Conservation (phyloP, 2,797 vertebrate genomes). For the Eremophila alpestris region DNA sequence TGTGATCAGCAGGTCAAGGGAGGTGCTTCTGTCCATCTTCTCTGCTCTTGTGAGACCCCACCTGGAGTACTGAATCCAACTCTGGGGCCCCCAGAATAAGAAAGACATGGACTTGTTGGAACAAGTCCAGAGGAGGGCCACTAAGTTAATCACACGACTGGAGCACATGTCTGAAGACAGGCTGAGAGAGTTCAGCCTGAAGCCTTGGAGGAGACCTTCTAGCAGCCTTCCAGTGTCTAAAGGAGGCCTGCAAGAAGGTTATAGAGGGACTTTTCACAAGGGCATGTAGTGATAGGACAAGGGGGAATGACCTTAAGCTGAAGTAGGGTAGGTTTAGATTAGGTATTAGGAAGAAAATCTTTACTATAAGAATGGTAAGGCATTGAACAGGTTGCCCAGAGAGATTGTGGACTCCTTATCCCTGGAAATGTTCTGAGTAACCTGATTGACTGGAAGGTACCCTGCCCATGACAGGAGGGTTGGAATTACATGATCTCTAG, state of each 20-base stretch:
- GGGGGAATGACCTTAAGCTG: neutral
- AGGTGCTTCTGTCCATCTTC: neutral
- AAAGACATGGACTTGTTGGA: neutral
- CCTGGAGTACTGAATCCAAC: neutral
- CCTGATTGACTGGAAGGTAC: neutral
- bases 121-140: neutral
- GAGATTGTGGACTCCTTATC: neutral
- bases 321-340: neutral
- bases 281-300: neutral
- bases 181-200: neutral
- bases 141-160: neutral
- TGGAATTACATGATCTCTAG: neutral
- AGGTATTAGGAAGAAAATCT: neutral
- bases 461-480: neutral
- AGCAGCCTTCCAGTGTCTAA: neutral
- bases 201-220: neutral
- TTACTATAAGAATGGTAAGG: neutral
- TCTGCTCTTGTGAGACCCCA: neutral
- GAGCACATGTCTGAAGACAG: neutral
- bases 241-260: neutral
- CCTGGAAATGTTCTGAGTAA: neutral
- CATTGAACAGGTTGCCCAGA: neutral
- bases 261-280: neutral
- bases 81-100: neutral
- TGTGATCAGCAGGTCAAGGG: fast-evolving